Percentiles rank a stretch among this genome's conserved stretches.
These are phyloP conservation scores for Andrena trimmerana DNA, from an alignment of 2,888 invertebrate species.

Conservation along the genomic window DNA sequence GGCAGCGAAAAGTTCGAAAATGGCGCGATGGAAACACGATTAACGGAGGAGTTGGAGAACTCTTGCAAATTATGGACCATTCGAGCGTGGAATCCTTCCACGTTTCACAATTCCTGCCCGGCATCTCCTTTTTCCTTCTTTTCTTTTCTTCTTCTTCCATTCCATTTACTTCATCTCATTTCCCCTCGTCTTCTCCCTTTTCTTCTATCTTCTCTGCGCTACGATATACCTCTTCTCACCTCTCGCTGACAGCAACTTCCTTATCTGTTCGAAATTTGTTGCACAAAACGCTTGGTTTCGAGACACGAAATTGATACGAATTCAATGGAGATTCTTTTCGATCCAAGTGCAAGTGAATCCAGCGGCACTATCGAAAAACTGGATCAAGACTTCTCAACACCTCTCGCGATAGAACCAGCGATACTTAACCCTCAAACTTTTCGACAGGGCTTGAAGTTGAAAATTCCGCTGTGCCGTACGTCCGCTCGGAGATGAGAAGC, in stretches of 20 bases:
- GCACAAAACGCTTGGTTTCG: background rate
- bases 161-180: background rate
- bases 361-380: background rate
- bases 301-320: constrained; percentile 13
- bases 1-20: constrained; percentile 8
- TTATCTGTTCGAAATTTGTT: constrained; percentile 4
- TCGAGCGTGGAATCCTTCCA: constrained; percentile 19
- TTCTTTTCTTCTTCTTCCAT: background rate
- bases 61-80: constrained; percentile 31
- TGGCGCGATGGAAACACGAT: constrained; percentile 18
- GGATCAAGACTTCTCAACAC: background rate
- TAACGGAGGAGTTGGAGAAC: constrained; percentile 24
- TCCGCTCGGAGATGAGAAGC: background rate
- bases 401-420: background rate
- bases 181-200: background rate
- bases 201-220: background rate
- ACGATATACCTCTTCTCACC: background rate
- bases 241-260: background rate
- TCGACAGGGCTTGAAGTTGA: background rate
- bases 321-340: background rate
- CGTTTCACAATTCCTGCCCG: constrained; percentile 5
- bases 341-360: background rate
- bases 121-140: background rate
- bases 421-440: background rate
- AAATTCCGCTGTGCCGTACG: too few relatives aligned